A percentile compares a stretch with the other conserved stretches of the same genome.
Conservation (phyloP, 2,888 invertebrate species). For the Synergus gifuensis region DNA sequence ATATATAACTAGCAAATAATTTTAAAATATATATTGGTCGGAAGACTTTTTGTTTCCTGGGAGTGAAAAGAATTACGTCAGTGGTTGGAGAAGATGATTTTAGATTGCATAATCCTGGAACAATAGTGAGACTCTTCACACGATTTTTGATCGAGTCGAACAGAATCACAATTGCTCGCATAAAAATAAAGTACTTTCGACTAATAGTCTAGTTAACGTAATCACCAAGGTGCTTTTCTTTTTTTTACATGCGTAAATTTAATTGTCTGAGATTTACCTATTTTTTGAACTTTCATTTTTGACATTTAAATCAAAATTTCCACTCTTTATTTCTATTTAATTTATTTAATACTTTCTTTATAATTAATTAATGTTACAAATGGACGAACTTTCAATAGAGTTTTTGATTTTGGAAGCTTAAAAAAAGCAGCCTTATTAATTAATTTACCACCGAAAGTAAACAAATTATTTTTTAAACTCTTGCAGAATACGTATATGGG, state of each 20-base stretch:
- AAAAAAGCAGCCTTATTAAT: not conserved
- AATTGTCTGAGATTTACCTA: not conserved
- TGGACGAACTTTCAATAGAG: not conserved
- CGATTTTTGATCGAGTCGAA: slow-evolving; percentile 49
- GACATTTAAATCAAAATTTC: not conserved
- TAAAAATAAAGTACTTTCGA: slow-evolving; percentile 18
- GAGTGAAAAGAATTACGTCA: not conserved
- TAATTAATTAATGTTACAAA: not conserved
- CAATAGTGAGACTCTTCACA: slow-evolving; percentile 33
- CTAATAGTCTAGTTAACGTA: slow-evolving; percentile 48
- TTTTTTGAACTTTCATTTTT: not conserved
- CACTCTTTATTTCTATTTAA: not conserved
- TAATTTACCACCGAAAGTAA: slow-evolving; percentile 27
- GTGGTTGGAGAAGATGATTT: slow-evolving; percentile 5
- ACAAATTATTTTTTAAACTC: slow-evolving; percentile 50
- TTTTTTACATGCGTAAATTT: slow-evolving; percentile 22
- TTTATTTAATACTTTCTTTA: too few species aligned
- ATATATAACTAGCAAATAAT: too few species aligned
- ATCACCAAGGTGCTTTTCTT: slow-evolving; percentile 48
- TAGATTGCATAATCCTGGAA: slow-evolving; percentile 18
- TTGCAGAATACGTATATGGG: slow-evolving; percentile 74
- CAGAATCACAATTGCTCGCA: slow-evolving; percentile 47
- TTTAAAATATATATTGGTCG: too few species aligned
- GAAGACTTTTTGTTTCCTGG: not conserved
- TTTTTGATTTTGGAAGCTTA: not conserved